These are phyloP conservation scores for Salticus scenicus DNA, from an alignment of 2,888 invertebrate species.

Conservation along the genomic window DNA sequence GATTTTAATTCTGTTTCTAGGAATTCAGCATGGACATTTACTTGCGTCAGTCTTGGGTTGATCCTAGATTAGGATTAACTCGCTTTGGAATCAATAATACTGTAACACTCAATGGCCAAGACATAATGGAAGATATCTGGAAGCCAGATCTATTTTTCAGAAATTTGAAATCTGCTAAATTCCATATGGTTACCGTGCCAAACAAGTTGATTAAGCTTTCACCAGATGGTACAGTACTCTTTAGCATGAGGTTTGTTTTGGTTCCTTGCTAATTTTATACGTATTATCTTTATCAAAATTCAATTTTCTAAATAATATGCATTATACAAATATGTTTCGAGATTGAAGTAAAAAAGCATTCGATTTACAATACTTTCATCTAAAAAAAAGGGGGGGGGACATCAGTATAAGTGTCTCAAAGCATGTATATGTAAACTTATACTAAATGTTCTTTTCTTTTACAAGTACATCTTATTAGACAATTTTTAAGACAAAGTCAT, in stretches of 20 bases:
- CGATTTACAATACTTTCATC: no score
- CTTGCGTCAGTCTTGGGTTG: conserved; percentile 76
- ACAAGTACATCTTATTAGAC: no score
- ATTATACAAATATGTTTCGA: no score
- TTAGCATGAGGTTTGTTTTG: conserved; percentile 72
- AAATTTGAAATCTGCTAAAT: conserved; percentile 70
- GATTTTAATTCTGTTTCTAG: conserved; percentile 58
- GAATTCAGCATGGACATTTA: conserved; percentile 74
- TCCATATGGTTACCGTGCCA: conserved; percentile 72
- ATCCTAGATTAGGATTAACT: conserved; percentile 74
- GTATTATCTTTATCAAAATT: no score
- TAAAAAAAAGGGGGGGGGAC: no score
- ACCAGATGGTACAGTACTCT: conserved; percentile 71
- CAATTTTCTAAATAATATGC: no score
- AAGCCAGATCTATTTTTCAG: conserved; percentile 71
- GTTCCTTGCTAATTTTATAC: no score
- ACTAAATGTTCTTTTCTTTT: no score
- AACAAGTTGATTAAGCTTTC: conserved; percentile 72
- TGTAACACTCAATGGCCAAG: conserved; percentile 71
- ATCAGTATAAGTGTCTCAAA: no score
- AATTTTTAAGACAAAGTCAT: no score
- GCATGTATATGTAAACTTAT: no score
- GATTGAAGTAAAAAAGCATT: no score
- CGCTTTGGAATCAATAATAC: conserved; percentile 73
- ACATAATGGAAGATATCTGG: conserved; percentile 69